Base-by-base conservation (phyloP, 2,113 vertebrate genomes). In the Atlantisia rogersi region DNA sequence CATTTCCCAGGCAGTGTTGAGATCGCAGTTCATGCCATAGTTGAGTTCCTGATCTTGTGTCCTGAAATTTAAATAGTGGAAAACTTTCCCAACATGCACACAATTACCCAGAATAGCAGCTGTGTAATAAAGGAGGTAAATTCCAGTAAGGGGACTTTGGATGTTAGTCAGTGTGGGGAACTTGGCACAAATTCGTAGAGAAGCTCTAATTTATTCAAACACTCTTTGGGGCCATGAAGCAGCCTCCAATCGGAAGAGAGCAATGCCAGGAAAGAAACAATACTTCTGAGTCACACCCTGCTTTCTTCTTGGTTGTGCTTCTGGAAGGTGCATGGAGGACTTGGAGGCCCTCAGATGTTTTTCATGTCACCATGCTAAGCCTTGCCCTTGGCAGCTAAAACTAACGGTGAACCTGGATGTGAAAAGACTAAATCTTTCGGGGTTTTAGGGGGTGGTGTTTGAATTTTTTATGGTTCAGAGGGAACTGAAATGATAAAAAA, bases 141-240 rank as follows among this genome's bases (percentile, higher is more conserved):
- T 91, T 92, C 87, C 29, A 68, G 16, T 20, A 60, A 83, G 37
- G 37, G 78, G 60, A 39, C 32, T 93, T 91, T 37, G 24, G 35
- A 60, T 68, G 55, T 24, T 69, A 50, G 53, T 63, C 58, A 42
- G 59, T 81, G 35, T 81, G 13, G 13, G 32, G 25, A 77, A 29
- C 17, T 82, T 83, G 58, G 59, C 60, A 80, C 11, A 53, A 64
- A 25, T 26, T 40, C 22, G 17, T n/a, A 71, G 77, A 67, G 86
- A 94, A 81, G 25, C 46, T 71, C 52, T 82, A 64, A 81, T 91
- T 86, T 86, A 84, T 86, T 93, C 46, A 78, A 67, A 74, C 64
- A 68, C 5, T 52, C 62, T 78, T 39, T 44, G 48, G 8, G 42
- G 21, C 28, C 58, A 50, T 50, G 46, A 60, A 73, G 50, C 31